A percentile compares a stretch with the other conserved stretches of the same genome.
Conservation (phyloP, 2,797 vertebrate species). For the Pantherophis alleghaniensis region DNA sequence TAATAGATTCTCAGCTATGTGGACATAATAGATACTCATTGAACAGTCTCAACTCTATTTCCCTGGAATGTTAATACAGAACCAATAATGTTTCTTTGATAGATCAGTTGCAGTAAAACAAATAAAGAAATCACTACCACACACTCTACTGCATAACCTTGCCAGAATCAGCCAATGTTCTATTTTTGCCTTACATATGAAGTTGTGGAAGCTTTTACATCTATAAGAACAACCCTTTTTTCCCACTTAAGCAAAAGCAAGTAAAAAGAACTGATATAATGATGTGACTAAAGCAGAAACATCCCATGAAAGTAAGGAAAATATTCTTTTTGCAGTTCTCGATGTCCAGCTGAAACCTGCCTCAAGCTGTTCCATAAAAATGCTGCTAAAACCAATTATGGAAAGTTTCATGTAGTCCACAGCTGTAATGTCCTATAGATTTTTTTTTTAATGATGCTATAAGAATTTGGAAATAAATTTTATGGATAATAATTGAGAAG, state of each 20-base stretch:
- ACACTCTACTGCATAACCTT: neutral
- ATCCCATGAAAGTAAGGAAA: neutral
- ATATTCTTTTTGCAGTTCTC: neutral
- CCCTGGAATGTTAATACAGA: neutral
- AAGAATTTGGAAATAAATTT: neutral
- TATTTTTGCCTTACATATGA: neutral
- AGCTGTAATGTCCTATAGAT: neutral
- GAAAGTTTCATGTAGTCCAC: neutral
- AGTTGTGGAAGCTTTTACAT: neutral
- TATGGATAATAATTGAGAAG: neutral
- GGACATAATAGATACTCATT: neutral
- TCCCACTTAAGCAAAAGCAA: neutral
- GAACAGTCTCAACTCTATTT: neutral
- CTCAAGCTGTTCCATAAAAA: neutral
- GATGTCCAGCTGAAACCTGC: neutral
- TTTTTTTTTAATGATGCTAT: neutral
- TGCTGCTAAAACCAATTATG: neutral
- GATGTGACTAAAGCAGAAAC: neutral
- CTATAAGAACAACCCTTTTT: neutral
- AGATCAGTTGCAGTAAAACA: neutral
- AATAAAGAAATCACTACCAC: neutral
- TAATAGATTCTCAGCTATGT: neutral
- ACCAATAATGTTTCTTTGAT: neutral
- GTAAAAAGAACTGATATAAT: neutral
- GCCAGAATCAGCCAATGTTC: neutral